Conservation (phyloP, 2,113 vertebrate genomes). For the Cathartes aura region DNA sequence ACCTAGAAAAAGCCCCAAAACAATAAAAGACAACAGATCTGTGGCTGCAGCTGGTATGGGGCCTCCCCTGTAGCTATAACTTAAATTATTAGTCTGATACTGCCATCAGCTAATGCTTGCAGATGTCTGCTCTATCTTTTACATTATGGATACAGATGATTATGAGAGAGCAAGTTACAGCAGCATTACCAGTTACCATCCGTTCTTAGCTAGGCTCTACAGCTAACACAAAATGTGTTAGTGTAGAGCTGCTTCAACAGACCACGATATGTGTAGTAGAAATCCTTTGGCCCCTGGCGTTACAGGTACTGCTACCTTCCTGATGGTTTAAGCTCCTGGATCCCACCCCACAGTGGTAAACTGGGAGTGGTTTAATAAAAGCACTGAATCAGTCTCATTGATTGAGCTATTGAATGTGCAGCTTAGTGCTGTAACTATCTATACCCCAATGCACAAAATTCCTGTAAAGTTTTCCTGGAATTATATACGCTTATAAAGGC, state of each 20-base stretch:
- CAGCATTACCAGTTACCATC: too few species aligned
- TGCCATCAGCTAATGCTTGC: background rate
- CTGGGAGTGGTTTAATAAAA: background rate
- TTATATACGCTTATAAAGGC: background rate
- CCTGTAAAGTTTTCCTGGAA: background rate
- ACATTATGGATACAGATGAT: rapidly evolving
- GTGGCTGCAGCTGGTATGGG: background rate
- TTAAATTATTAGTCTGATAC: background rate
- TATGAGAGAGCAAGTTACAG: background rate
- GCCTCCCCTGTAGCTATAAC: background rate
- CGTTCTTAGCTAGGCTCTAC: background rate
- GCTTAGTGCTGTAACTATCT: background rate
- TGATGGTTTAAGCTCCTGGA: background rate
- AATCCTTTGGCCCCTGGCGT: background rate
- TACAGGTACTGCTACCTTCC: background rate
- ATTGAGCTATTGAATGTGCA: background rate
- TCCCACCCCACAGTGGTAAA: rapidly evolving
- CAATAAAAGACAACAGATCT: background rate
- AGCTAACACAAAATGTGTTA: background rate
- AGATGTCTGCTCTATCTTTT: background rate
- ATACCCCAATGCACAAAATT: background rate
- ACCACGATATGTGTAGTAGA: background rate
- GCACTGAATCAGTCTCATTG: background rate
- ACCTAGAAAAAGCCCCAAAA: background rate
- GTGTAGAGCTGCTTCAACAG: background rate